These are phyloP conservation scores for Anoncus sp. DNA, from an alignment of 2,888 invertebrate species.

Conservation along the genomic window DNA sequence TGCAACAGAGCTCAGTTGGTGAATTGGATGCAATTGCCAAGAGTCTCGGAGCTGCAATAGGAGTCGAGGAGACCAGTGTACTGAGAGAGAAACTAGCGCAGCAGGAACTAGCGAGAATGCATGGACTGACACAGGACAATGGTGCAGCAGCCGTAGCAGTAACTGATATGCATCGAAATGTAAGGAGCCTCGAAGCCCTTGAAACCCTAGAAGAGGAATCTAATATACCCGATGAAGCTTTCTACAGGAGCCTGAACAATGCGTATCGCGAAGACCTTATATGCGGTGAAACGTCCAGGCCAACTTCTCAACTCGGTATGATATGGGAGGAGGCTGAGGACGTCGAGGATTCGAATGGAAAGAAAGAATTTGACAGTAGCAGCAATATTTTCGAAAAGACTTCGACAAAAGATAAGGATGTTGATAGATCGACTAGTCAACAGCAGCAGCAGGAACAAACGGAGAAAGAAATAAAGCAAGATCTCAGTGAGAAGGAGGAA, in stretches of 20 bases:
- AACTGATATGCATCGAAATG: conserved; percentile 78
- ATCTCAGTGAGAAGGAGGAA: conserved; percentile 57
- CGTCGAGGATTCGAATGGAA: conserved; percentile 85
- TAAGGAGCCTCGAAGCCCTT: conserved; percentile 77
- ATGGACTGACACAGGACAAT: conserved; percentile 76
- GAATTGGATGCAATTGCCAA: conserved; percentile 81
- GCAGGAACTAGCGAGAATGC: conserved; percentile 79
- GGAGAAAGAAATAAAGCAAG: conserved; percentile 68
- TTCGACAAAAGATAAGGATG: conserved; percentile 71
- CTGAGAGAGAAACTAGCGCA: conserved; percentile 79
- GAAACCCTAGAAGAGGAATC: conserved; percentile 84
- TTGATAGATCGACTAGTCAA: conserved; percentile 62
- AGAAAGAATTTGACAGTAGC: conserved; percentile 73
- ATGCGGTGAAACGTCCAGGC: conserved; percentile 86
- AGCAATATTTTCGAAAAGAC: conserved; percentile 65
- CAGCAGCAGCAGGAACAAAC: conserved; percentile 64
- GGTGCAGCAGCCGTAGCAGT: conserved; percentile 73
- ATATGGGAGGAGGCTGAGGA: conserved; percentile 95
- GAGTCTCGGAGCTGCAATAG: conserved; percentile 78
- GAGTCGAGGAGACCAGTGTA: conserved; percentile 78
- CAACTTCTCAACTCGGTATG: conserved; percentile 91
- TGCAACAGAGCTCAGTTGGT: conserved; percentile 76
- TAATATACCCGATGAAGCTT: conserved; percentile 91
- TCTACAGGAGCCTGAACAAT: conserved; percentile 94
- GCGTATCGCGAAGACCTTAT: conserved; percentile 93